Base-by-base conservation (phyloP, 1,140 invertebrate genomes). In the Caenorhabditis tropicalis region DNA sequence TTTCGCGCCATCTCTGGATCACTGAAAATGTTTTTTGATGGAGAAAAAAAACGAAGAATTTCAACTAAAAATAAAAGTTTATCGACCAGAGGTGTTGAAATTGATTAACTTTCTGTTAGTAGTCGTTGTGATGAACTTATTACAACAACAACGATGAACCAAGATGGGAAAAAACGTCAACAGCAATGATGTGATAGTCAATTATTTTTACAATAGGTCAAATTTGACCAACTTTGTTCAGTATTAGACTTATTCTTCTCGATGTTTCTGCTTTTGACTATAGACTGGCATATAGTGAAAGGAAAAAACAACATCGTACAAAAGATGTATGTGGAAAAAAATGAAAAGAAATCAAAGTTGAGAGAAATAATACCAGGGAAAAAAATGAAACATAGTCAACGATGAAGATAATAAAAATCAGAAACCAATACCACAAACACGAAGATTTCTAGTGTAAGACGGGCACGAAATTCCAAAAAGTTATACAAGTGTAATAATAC, bases 401-500 rank as follows among this genome's bases (percentile, higher is more conserved):
- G 21, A 19, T 9, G 12, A 74, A 24, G 21, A 43, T 27, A 27
- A 27, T 6, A 43, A 74, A 70, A 74, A 83, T 49, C 74, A 83
- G 19, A 74, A 39, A 74, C 65, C n/a, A 74, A 74, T 74, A 43
- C 65, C 36, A 43, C 33, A 39, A 74, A 74, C 65, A 74, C 19
- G 1, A 19, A 74, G 36, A 74, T 24, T 43, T 43, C 43, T 46
- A 7, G 21, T 43, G 36, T 24, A 43, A 7, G 10, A 21, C 6
- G 10, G 12, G 16, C 19, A 74, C 65, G 19, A 2, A 74, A 43
- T 74, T 74, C 36, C 65, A 74, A 74, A 74, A 46, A 74, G 36
- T 74, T 74, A 74, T 74, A 43, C 19, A 33, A 46, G 65, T 74
- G 36, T 43, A 74, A 74, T 74, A 74, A 74, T 74, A 74, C 33